phyloP scores from a whole-genome alignment of 2,888 invertebrate species.

The Cyclophora punctaria region DNA sequence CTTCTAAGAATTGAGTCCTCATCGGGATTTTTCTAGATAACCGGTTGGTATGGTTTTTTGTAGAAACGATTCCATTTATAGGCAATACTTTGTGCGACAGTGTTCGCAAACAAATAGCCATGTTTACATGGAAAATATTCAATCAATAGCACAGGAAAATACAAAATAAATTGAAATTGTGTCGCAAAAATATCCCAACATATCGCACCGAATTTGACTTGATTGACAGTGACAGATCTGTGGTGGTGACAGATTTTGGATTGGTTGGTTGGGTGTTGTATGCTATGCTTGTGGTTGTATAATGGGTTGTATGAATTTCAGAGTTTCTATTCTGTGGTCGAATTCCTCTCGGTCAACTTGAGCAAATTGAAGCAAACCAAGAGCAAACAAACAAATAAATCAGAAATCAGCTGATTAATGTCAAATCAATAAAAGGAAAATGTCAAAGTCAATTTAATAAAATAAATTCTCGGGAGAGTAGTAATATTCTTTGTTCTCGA shows the following conservation, averaged over 20 bases:
- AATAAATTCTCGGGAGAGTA: too few species aligned
- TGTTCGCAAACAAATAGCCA: conserved; percentile 76
- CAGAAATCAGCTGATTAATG: too few species aligned
- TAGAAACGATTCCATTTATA: conserved; percentile 68
- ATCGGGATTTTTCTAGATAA: conserved; percentile 66
- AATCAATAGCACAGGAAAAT: conserved; percentile 28
- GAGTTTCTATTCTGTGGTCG: too few species aligned
- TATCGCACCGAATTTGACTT: conserved; percentile 30
- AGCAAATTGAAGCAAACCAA: too few species aligned
- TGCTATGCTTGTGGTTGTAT: too few species aligned
- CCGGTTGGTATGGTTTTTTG: conserved; percentile 70
- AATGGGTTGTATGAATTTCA: too few species aligned
- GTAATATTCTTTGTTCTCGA: too few species aligned
- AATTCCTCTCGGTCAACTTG: too few species aligned
- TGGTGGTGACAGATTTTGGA: neutral
- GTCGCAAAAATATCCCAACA: conserved; percentile 41
- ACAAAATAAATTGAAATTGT: conserved; percentile 38
- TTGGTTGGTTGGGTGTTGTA: too few species aligned
- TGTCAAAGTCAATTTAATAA: too few species aligned
- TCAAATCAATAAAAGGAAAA: too few species aligned
- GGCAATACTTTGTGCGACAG: conserved; percentile 73
- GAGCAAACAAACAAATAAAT: too few species aligned
- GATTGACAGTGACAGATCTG: conserved; percentile 29
- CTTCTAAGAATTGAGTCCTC: conserved; percentile 68
- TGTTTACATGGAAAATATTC: conserved; percentile 42